Evolutionary conservation across 2,113 vertebrate species (phyloP), one percentile per base, ranked within the genome.

Genomic region (Chascanopsetta lugubris): DNA sequence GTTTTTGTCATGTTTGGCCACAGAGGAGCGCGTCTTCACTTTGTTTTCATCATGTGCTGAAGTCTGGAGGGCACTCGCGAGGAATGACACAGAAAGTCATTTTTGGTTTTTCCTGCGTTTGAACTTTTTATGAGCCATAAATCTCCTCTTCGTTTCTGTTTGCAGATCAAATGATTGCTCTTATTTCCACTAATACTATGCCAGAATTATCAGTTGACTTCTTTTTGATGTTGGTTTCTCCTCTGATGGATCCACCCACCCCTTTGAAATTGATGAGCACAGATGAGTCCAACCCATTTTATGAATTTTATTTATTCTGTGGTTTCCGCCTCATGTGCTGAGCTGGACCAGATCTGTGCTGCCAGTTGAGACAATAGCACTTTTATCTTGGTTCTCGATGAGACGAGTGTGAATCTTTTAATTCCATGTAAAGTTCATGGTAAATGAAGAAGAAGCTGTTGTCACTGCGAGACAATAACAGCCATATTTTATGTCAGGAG

Each of bases 111-210:
- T 86, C 78, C 68, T 74, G 61, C 47, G 32, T 90, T 90, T 89
- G 85, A 89, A 89, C 77, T 86, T 83, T 87, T 78, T 85, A 83
- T 40, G 63, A 85, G 78, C 83, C 68, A 84, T 90, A 84, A 85
- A 89, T 90, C 79, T 83, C 73, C 34, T 83, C 68, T 85, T 73
- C 42, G 10, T 85, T 73, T 87, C 73, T 87, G 58, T 83, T 79
- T 63, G 47, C 77, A 84, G 78, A 86, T 89, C 53, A 89, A 86
- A 85, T 83, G 79, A 84, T 83, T 82, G 73, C 38, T 53, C 72
- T 64, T 79, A 64, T 74, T 84, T 69, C 82, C 68, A n/a, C 80
- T 77, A 74, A 82, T 71, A 75, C 66, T 69, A 63, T 86, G 89
- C 85, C 85, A 91, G 81, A 89, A 74, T 86, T 86, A 78, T 82